phyloP scores from a whole-genome alignment of 2,888 invertebrate genomes.

The Microctonus hyperodae region DNA sequence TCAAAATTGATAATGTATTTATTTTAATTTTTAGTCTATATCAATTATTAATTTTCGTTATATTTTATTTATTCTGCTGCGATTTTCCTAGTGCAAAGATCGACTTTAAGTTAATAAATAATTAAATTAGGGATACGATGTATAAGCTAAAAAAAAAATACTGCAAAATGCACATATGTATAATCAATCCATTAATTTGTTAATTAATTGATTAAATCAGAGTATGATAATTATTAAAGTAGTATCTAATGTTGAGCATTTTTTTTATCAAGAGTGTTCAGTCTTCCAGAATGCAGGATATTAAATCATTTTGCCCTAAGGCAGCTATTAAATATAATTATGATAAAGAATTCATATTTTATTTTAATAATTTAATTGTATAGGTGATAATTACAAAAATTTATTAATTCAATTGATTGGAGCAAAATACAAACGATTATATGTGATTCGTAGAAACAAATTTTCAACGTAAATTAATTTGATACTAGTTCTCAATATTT shows the following conservation, averaged over 20 bases:
- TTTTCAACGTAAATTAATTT: too few relatives aligned
- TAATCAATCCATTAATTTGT: neutral
- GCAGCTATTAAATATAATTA: slow-evolving; percentile 42
- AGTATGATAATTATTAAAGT: too few relatives aligned
- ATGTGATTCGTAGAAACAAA: too few relatives aligned
- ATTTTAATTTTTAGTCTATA: too few relatives aligned
- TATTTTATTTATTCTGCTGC: neutral
- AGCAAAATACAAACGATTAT: too few relatives aligned
- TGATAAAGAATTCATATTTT: neutral
- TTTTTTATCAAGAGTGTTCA: slow-evolving; percentile 24
- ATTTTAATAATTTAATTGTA: neutral
- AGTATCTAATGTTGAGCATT: too few relatives aligned
- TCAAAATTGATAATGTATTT: slow-evolving; percentile 8
- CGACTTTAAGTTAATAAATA: slow-evolving; percentile 37
- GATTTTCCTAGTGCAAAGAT: slow-evolving; percentile 22
- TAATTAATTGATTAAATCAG: slow-evolving; percentile 17
- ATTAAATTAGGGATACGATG: neutral
- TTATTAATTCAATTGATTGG: neutral
- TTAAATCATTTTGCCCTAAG: slow-evolving; percentile 46
- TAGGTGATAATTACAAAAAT: too few relatives aligned
- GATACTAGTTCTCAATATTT: too few relatives aligned
- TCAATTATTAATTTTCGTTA: neutral
- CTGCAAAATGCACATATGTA: slow-evolving; percentile 19
- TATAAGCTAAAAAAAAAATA: slow-evolving; percentile 8
- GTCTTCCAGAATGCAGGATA: slow-evolving; percentile 59